Evolutionary conservation across 2,888 invertebrate genomes (phyloP), one percentile per base, ranked within the genome.

Genomic region (Elysia crispata): DNA sequence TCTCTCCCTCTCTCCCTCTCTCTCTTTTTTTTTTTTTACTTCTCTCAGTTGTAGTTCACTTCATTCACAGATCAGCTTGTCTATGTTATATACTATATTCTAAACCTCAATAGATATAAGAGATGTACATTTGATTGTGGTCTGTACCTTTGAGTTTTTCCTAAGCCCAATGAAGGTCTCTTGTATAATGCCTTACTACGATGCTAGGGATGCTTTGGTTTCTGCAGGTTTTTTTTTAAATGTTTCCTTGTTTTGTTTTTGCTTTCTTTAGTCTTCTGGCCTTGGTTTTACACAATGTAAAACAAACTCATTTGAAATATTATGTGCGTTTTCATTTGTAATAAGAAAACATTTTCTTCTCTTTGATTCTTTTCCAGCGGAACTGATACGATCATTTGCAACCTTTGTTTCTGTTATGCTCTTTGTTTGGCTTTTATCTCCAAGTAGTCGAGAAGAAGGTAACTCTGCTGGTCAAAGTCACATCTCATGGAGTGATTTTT

Each of bases 401-500:
- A 76, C 80, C 11, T 70, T 80, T 33, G 54, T 80, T 15, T 67
- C 80, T n/a, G 80, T 80, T n/a, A n/a, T 80, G 49, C 31, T 76
- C 8, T 70, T 80, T 1, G 75, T 69, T 30, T 77, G 79, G 84
- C 31, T 80, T 31, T 30, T 74, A 28, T 25, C 73, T 82, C 49
- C 86, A 85, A 73, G 76, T 83, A 54, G 73, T 82, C 11, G 41
- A 81, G 83, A 82, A 3, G 81, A 85, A 25, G 83, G 84, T 54
- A 75, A 80, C 20, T 50, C 67, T 13, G 11, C 73, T 13, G 76
- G 82, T 57, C 81, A 83, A 41, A 41, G 41, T 23, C 87, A 86
- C 91, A 95, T 97, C 1, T 96, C 97, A 0, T 99, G 98, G 98
- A 97, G 97, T 92, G 98, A 98, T 93, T 99, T 99, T 93, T 95